phyloP scores from a whole-genome alignment of 2,888 invertebrate genomes.

The Sepiola atlantica region DNA sequence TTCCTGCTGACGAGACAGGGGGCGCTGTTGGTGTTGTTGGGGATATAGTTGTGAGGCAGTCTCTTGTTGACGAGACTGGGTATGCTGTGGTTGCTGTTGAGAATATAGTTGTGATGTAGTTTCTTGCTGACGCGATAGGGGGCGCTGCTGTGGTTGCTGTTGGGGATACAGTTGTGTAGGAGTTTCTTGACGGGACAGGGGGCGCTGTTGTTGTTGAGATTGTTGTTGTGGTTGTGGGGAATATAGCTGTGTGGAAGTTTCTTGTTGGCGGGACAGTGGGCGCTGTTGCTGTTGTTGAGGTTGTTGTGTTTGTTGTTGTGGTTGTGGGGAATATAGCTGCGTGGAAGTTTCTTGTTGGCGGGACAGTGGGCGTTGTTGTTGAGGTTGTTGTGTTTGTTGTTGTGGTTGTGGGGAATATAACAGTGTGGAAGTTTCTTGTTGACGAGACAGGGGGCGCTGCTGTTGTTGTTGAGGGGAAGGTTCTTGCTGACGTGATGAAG shows the following conservation, averaged over 20 bases:
- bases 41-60: constrained; percentile 6
- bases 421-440: background rate
- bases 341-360: background rate
- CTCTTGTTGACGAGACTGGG: constrained; percentile 32
- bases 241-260: background rate
- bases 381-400: background rate
- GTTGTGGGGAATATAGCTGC: too few species aligned
- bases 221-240: background rate
- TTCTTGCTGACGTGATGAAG: background rate
- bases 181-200: background rate
- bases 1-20: background rate
- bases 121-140: background rate
- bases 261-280: background rate
- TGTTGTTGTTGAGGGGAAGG: constrained; percentile 37
- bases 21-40: background rate
- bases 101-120: background rate
- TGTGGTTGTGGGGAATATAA: background rate
- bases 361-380: background rate
- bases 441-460: background rate
- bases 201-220: background rate
- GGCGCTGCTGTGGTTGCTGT: background rate
- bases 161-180: background rate
- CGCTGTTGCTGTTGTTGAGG: background rate
- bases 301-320: background rate
- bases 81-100: constrained; percentile 40